Evolutionary conservation across 2,888 invertebrate genomes (phyloP).

Genomic region (Hydriomena furcata): DNA sequence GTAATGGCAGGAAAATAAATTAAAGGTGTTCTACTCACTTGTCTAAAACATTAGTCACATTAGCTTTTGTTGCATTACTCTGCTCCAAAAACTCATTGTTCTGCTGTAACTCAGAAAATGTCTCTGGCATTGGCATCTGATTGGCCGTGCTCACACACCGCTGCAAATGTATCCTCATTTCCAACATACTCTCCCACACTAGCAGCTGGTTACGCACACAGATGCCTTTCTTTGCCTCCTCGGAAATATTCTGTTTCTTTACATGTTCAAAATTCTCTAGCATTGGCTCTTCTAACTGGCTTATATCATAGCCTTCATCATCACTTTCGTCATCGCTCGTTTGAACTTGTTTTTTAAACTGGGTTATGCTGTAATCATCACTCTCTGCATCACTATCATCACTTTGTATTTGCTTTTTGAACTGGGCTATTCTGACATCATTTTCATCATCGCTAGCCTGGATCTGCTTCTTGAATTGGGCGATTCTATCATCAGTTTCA

Average conservation of each 20-base stretch:
- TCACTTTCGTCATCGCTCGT: slow-evolving; percentile 42
- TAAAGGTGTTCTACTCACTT: slow-evolving; percentile 79
- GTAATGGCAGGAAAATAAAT: too few relatives aligned
- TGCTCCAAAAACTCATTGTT: slow-evolving; percentile 79
- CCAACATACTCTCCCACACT: slow-evolving; percentile 93
- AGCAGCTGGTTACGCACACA: slow-evolving; percentile 88
- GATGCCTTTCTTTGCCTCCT: slow-evolving; percentile 86
- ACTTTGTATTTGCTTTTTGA: slow-evolving; percentile 20
- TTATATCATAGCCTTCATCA: slow-evolving; percentile 70
- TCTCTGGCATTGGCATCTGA: slow-evolving; percentile 88
- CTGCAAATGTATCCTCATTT: slow-evolving; percentile 94
- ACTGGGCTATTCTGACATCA: slow-evolving; percentile 8
- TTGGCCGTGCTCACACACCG: slow-evolving; percentile 90
- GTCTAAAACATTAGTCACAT: slow-evolving; percentile 84
- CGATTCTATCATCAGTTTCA: slow-evolving; percentile 10
- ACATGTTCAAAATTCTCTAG: slow-evolving; percentile 84
- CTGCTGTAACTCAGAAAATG: slow-evolving; percentile 71
- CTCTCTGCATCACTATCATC: slow-evolving; percentile 43
- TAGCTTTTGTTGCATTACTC: slow-evolving; percentile 76
- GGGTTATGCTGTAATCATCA: slow-evolving; percentile 50
- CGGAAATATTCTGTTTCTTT: slow-evolving; percentile 77
- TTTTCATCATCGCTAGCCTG: slow-evolving; percentile 29
- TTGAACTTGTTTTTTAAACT: slow-evolving; percentile 51
- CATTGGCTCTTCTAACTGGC: slow-evolving; percentile 71
- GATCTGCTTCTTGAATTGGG: slow-evolving; percentile 15